These are phyloP conservation scores for Tetragonisca angustula DNA, from an alignment of 2,888 invertebrate genomes.

Conservation along the genomic window DNA sequence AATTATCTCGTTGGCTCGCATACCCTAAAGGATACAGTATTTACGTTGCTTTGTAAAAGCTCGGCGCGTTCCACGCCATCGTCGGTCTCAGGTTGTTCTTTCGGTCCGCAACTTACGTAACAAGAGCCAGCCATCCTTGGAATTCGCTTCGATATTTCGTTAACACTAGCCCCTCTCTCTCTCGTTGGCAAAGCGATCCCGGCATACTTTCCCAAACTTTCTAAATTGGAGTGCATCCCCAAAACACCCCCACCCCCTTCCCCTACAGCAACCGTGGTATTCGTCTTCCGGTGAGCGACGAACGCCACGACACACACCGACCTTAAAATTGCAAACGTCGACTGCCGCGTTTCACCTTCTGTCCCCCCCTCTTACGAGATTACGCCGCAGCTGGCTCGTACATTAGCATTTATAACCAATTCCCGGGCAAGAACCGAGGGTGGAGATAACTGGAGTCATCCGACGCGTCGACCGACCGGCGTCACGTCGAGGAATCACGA, in stretches of 20 bases:
- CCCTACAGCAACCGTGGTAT: background rate
- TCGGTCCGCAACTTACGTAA: too few species aligned
- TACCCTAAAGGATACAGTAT: background rate
- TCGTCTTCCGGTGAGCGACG: conserved; percentile 4
- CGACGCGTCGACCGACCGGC: conserved; percentile 42
- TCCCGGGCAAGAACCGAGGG: conserved; percentile 71
- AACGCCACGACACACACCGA: conserved; percentile 30
- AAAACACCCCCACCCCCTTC: background rate
- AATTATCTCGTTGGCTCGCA: too few species aligned
- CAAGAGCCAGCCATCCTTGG: too few species aligned
- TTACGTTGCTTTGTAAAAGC: too few species aligned
- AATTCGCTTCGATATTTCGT: background rate
- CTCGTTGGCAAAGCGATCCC: background rate
- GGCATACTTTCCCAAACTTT: conserved; percentile 10
- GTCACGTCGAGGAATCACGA: conserved; percentile 25
- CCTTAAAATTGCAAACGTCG: conserved; percentile 51
- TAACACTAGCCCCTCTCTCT: background rate
- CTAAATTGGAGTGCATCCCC: conserved; percentile 1
- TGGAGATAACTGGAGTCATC: conserved; percentile 72
- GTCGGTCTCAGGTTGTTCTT: background rate
- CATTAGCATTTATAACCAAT: conserved; percentile 80
- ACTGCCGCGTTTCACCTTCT: conserved; percentile 4
- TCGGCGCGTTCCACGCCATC: too few species aligned
- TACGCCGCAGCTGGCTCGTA: conserved; percentile 64
- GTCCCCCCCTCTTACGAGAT: conserved; percentile 44